Evolutionary conservation across 2,797 vertebrate species (phyloP).

Genomic region (Myotis planiceps): DNA sequence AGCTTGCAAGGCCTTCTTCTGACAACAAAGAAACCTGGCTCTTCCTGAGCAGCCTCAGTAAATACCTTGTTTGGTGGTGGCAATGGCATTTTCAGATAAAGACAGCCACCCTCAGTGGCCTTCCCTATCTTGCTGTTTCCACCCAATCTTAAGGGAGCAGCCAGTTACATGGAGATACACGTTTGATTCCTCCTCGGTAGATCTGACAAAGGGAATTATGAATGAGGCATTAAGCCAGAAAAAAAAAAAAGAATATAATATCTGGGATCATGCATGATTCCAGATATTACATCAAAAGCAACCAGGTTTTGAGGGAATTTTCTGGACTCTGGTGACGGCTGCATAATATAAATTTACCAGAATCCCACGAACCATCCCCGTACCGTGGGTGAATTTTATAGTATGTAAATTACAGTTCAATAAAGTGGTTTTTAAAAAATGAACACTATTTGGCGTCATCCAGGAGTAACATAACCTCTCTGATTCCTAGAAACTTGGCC

Average conservation of each 20-base stretch:
- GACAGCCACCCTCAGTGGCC: not conserved
- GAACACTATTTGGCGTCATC: not conserved
- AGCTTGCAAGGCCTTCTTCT: slow-evolving; percentile 20
- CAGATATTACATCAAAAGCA: not conserved
- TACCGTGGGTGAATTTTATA: not conserved
- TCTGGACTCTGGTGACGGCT: not conserved
- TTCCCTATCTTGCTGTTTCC: not conserved
- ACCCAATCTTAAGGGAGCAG: not conserved
- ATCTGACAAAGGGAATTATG: not conserved
- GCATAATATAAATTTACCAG: not conserved
- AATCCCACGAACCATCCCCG: slow-evolving; percentile 1
- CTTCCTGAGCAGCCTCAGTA: not conserved
- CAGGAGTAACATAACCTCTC: slow-evolving; percentile 39
- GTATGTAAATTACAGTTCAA: slow-evolving; percentile 39
- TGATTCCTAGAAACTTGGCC: slow-evolving; percentile 43
- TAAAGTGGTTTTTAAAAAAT: not conserved
- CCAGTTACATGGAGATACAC: not conserved
- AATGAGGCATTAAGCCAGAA: not conserved
- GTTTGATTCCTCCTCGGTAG: not conserved
- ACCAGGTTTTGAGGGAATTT: not conserved
- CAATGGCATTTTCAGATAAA: not conserved
- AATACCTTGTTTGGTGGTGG: not conserved
- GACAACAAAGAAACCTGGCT: not conserved
- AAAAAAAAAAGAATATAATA: not conserved
- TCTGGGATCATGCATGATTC: not conserved